A percentile compares a stretch with the other conserved stretches of the same genome.
These are phyloP conservation scores for Caretta caretta DNA, from an alignment of 2,113 vertebrate genomes.

Conservation along the genomic window DNA sequence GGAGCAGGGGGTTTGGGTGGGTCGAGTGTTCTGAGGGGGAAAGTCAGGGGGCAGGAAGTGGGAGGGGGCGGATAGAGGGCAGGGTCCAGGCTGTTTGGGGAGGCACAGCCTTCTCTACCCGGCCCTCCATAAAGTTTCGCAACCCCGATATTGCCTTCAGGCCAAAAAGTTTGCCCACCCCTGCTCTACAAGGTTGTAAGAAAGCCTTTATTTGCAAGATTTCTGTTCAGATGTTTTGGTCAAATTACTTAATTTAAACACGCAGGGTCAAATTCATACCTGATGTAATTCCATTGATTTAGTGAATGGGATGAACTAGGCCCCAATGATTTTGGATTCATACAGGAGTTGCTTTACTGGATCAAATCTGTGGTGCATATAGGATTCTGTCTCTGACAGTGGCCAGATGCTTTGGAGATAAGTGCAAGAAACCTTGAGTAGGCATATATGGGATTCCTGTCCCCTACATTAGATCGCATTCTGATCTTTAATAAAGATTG, in stretches of 20 bases:
- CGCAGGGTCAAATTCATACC: neutral
- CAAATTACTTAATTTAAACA: neutral
- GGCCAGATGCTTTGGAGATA: neutral
- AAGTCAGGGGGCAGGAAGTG: too few species aligned
- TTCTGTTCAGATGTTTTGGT: neutral
- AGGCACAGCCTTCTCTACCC: too few species aligned
- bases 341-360: neutral
- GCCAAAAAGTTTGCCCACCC: too few species aligned
- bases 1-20: too few species aligned
- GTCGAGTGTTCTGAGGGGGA: too few species aligned
- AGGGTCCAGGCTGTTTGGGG: too few species aligned
- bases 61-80: too few species aligned
- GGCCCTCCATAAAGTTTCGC: too few species aligned
- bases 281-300: neutral
- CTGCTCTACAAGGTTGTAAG: neutral
- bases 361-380: neutral
- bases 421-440: neutral
- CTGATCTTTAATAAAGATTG: neutral
- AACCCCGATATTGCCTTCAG: too few species aligned
- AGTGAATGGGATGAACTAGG: neutral
- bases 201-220: neutral
- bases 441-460: neutral
- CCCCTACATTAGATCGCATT: neutral
- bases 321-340: neutral
- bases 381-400: neutral